Evolutionary conservation across 2,888 invertebrate species (phyloP), one percentile per base, ranked within the genome.

Genomic region (Ernsta delagoae): DNA sequence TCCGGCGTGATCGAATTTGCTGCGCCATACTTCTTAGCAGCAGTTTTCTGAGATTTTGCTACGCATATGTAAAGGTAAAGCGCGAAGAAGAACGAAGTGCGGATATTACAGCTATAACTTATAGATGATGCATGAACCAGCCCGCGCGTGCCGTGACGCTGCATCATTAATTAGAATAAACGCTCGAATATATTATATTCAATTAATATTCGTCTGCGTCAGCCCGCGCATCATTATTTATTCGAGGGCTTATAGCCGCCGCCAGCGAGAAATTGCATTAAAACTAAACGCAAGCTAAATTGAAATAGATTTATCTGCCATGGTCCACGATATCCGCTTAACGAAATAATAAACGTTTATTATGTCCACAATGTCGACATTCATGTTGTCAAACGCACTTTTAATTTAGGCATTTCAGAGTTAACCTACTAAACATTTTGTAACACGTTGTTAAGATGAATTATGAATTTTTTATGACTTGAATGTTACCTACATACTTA

Each of bases 201-300:
- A 62, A 62, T 62, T 62, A 62, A 62, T 62, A 62, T 62, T 62
- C 61, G 61, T 62, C 61, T 62, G 50, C 50, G 61, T 60, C 60
- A 43, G 34, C 45, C 45, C 60, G 60, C 45, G 43, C 60, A 7
- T 60, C 60, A 60, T 60, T 60, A 60, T 60, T 60, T 60, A 60
- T 60, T 60, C 60, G 45, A 60, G 45, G 45, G 60, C 60, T 60
- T 48, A 60, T 60, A 60, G 43, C 31, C 34, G 43, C 31, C 12
- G 31, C 48, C 60, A 34, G 45, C 45, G 60, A 24, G 34, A 60
- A 45, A 48, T 60, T 48, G 31, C 48, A 60, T 60, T 60, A 48
- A 60, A 60, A 60, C 43, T 45, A 43, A 60, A 60, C 60, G 16
- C 45, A 31, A 12, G 60, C 60, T 48, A 48, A 48, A 60, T 60